These are phyloP conservation scores for Drosophila subpulchrella DNA, from an alignment of 1,140 invertebrate genomes.

Conservation along the genomic window DNA sequence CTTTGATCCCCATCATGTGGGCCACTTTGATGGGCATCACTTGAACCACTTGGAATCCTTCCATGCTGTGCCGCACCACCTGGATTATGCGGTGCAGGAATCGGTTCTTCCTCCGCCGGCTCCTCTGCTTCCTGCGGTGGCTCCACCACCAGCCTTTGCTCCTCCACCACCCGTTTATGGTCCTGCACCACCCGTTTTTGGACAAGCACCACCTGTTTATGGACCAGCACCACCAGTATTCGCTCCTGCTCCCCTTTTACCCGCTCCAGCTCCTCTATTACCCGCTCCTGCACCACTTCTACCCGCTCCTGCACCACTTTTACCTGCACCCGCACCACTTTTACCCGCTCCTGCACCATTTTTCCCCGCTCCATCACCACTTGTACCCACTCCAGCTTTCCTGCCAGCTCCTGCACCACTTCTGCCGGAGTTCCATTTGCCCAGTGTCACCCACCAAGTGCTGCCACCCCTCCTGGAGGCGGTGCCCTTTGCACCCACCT, in stretches of 20 bases:
- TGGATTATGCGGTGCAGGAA: constrained; percentile 53
- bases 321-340: constrained; percentile 37
- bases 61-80: constrained; percentile 40
- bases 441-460: constrained; percentile 51
- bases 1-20: constrained; percentile 14
- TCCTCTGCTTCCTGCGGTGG: constrained; percentile 44
- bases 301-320: constrained; percentile 24
- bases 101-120: constrained; percentile 28
- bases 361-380: constrained; percentile 25
- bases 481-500: constrained; percentile 60
- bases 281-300: constrained; percentile 10
- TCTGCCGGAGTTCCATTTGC: constrained; percentile 39
- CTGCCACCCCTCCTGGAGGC: constrained; percentile 72
- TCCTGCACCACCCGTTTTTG: constrained; percentile 29
- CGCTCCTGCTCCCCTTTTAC: constrained; percentile 35
- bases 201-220: constrained; percentile 29
- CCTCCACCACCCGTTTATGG: constrained; percentile 20
- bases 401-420: constrained; percentile 35
- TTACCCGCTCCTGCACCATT: constrained; percentile 42
- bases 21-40: constrained; percentile 45
- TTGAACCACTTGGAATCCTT: constrained; percentile 30
- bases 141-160: constrained; percentile 37
- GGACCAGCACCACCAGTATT: constrained; percentile 30
- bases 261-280: constrained; percentile 29
- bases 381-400: constrained; percentile 4